These are phyloP conservation scores for Ophioninae sp. DNA, from an alignment of 2,888 invertebrate species.

Conservation along the genomic window DNA sequence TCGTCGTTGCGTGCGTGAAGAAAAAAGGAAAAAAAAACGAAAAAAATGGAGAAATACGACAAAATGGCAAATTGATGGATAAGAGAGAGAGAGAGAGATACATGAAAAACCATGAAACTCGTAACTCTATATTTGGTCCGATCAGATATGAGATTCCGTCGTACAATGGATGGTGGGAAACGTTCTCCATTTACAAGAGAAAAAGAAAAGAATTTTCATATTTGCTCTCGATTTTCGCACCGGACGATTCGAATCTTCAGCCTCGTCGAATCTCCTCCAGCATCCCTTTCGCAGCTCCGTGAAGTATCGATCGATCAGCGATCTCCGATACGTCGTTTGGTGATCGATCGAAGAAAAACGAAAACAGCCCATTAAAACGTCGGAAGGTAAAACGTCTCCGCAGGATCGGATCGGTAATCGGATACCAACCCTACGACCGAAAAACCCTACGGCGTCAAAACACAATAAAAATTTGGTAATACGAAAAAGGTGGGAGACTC, in stretches of 20 bases:
- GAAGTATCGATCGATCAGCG: not conserved
- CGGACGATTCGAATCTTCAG: slow-evolving; percentile 46
- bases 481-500: slow-evolving; percentile 45
- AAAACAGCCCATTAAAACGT: slow-evolving; percentile 46
- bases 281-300: slow-evolving; percentile 43
- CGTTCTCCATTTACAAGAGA: not conserved
- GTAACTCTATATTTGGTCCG: slow-evolving; percentile 73
- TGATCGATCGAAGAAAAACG: slow-evolving; percentile 48
- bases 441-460: slow-evolving; percentile 73
- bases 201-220: slow-evolving; percentile 1
- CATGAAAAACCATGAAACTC: slow-evolving; percentile 43
- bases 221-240: slow-evolving; percentile 50
- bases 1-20: not conserved
- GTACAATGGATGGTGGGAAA: slow-evolving; percentile 17
- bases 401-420: slow-evolving; percentile 70
- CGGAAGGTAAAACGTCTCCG: slow-evolving; percentile 44
- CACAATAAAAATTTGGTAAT: slow-evolving; percentile 76
- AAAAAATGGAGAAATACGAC: not conserved
- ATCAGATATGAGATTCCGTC: slow-evolving; percentile 67
- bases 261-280: slow-evolving; percentile 10
- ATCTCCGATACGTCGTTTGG: not conserved
- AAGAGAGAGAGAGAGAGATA: too few species aligned
- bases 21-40: slow-evolving; percentile 12
- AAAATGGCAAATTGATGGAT: too few species aligned
- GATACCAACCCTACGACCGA: slow-evolving; percentile 50